Evolutionary conservation across 2,113 vertebrate genomes (phyloP), one percentile per base, ranked within the genome.

Genomic region (Notiomystis cincta): DNA sequence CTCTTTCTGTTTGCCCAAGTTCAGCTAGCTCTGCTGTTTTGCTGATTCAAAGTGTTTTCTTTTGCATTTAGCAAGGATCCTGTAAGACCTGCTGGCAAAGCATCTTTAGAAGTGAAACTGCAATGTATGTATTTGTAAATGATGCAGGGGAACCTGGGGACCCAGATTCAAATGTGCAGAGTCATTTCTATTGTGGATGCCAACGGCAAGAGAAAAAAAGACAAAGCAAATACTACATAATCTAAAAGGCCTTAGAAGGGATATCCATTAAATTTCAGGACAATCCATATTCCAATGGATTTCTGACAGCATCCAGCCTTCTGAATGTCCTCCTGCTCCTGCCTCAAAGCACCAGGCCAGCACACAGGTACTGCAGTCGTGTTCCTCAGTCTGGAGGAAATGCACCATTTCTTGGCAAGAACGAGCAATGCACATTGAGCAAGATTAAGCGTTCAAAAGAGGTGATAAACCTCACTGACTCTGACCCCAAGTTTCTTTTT

Each of bases 41-140:
- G 87, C 87, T 90, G 82, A 90, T 48, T 93, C 88, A 73, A 38
- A 89, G 25, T n/a, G 27, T 82, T 81, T 89, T 72, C n/a, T 72
- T 80, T 62, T 35, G n/a, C 84, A 54, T 82, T 91, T 80, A 93
- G 58, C 72, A 87, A 92, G 7, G n/a, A 44, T 54, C 51, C 51
- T 1, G 2, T 15, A 82, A 61, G 44, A 86, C 72, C 53, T 95
- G 48, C 72, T 93, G 69, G 44, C 53, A 87, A 67, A 76, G 61
- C 61, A 87, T 40, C 38, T 33, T 58, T 30, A 87, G 48, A 84
- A 89, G 40, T 66, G 56, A 67, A 90, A 75, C 2, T 78, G 47
- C 83, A 89, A 58, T 27, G 47, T 30, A 15, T 37, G 5, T 42
- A 47, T 78, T 51, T 75, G 66, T 38, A 84, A 89, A 87, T 38